Conservation (phyloP, 2,797 vertebrate species). For the Rhinichthys osculus region DNA sequence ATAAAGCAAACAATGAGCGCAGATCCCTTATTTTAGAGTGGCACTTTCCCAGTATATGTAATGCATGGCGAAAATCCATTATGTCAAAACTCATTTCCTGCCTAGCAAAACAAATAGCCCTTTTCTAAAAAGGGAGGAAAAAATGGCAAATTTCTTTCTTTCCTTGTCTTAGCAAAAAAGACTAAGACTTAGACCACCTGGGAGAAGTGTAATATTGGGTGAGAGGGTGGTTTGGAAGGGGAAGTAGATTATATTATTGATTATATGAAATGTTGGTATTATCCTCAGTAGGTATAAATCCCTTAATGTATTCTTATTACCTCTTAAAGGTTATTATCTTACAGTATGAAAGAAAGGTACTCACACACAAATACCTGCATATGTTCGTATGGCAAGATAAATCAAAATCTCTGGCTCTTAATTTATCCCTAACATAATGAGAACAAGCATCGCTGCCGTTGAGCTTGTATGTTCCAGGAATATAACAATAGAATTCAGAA, state of each 20-base stretch:
- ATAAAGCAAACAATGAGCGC: constrained; percentile 72
- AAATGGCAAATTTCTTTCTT: constrained; percentile 77
- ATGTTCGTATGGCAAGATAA: neutral
- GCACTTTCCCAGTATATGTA: constrained; percentile 73
- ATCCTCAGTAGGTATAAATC: constrained; percentile 65
- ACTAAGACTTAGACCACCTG: constrained; percentile 70
- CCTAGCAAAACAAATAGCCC: constrained; percentile 76
- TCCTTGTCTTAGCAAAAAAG: constrained; percentile 54
- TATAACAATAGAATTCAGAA: constrained; percentile 51
- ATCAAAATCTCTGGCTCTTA: constrained; percentile 8
- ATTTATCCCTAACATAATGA: constrained; percentile 22
- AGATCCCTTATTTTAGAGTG: constrained; percentile 62
- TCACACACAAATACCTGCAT: neutral
- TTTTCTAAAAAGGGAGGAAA: constrained; percentile 75
- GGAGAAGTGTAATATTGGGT: constrained; percentile 57
- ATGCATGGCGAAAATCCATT: constrained; percentile 81
- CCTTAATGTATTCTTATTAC: constrained; percentile 21
- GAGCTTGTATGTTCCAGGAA: constrained; percentile 10
- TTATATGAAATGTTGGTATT: constrained; percentile 66
- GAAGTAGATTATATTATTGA: constrained; percentile 43
- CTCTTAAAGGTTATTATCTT: constrained; percentile 31
- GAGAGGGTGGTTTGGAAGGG: constrained; percentile 5
- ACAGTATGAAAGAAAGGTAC: constrained; percentile 31
- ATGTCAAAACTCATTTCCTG: constrained; percentile 86
- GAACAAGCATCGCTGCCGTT: neutral